A percentile compares a stretch with the other conserved stretches of the same genome.
Evolutionary conservation across 1,140 invertebrate genomes (phyloP).

Genomic region (Zaprionus gabonicus): DNA sequence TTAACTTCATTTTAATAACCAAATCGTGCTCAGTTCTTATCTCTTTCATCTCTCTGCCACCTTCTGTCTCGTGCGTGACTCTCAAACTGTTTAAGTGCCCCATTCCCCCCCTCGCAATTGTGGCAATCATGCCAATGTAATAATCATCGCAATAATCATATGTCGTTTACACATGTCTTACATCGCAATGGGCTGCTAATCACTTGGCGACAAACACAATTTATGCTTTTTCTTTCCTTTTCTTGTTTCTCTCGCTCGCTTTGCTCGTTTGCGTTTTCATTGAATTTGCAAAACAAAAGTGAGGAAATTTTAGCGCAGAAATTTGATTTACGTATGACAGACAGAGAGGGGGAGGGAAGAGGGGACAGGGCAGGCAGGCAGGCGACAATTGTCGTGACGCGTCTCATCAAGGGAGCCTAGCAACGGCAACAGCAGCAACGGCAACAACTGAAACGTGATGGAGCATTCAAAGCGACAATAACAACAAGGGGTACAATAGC

Average conservation of each 20-base stretch:
- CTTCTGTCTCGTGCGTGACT: not conserved
- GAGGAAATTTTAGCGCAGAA: constrained; percentile 54
- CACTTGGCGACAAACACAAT: constrained; percentile 54
- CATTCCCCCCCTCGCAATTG: not conserved
- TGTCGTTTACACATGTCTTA: constrained; percentile 10
- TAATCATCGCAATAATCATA: not conserved
- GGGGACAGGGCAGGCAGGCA: constrained; percentile 15
- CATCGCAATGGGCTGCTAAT: constrained; percentile 38
- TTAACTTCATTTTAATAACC: not conserved
- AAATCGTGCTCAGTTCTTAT: not conserved
- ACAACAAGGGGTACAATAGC: constrained; percentile 7
- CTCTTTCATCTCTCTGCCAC: not conserved
- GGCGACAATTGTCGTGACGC: constrained; percentile 68
- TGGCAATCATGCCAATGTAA: constrained; percentile 50
- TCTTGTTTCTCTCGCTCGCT: not conserved
- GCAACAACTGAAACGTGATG: constrained; percentile 60
- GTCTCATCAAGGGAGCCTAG: constrained; percentile 40
- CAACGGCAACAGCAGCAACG: constrained; percentile 26
- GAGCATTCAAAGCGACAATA: constrained; percentile 51
- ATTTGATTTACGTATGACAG: constrained; percentile 64
- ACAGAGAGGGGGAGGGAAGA: not conserved
- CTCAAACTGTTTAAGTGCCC: constrained; percentile 14
- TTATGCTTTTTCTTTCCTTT: constrained; percentile 32
- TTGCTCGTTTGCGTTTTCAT: constrained; percentile 34
- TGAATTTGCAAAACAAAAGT: constrained; percentile 34